These are phyloP conservation scores for Nycticebus coucang DNA, from an alignment of 2,113 vertebrate genomes.

Conservation along the genomic window DNA sequence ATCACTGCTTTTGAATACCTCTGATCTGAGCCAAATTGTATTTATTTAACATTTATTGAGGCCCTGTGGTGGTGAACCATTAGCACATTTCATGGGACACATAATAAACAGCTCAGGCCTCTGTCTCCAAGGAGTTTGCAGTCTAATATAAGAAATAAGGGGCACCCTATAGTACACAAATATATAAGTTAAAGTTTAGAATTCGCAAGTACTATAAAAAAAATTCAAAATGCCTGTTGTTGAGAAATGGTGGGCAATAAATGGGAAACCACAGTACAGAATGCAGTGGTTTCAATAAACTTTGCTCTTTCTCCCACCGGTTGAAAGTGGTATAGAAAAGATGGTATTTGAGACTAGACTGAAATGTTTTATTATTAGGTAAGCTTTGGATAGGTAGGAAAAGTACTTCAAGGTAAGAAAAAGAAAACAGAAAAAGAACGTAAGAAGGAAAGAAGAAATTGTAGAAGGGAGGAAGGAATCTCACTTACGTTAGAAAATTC, in stretches of 20 bases:
- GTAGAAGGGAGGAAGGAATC: not conserved
- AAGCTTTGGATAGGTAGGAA: not conserved
- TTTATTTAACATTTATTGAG: not conserved
- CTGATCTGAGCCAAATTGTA: not conserved
- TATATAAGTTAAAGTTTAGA: constrained; percentile 1
- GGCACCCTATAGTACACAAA: not conserved
- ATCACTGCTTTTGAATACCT: not conserved
- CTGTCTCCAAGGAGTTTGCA: not conserved
- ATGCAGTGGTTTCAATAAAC: not conserved
- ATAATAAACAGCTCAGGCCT: not conserved
- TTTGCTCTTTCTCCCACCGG: not conserved
- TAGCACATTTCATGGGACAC: not conserved
- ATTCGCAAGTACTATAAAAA: not conserved
- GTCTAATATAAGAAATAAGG: not conserved
- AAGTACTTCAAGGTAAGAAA: constrained; percentile 36
- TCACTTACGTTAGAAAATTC: not conserved
- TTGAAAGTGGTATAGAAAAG: not conserved
- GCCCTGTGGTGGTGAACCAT: not conserved
- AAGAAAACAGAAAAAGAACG: not conserved
- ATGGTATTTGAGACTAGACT: not conserved
- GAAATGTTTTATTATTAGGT: not conserved
- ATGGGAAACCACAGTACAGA: not conserved
- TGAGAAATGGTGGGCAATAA: not conserved
- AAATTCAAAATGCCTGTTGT: not conserved
- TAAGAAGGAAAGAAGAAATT: not conserved